These are phyloP conservation scores for Neolamprologus fasciatus DNA, from an alignment of 2,113 vertebrate species.

Conservation along the genomic window DNA sequence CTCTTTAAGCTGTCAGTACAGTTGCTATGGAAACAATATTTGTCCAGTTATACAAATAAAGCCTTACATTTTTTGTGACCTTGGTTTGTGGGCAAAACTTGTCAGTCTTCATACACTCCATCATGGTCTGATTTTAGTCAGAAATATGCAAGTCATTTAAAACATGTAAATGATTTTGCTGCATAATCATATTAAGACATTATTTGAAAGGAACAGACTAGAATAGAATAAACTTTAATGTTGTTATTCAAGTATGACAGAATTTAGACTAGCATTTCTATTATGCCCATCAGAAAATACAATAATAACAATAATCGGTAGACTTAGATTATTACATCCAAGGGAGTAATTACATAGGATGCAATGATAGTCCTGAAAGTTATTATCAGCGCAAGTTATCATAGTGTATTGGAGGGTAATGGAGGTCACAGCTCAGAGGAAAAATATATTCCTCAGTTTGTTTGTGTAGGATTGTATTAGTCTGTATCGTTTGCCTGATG, in stretches of 20 bases:
- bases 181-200: not conserved
- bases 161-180: not conserved
- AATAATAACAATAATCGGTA: not conserved
- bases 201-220: not conserved
- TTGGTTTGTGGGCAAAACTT: constrained; percentile 16
- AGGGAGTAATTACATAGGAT: not conserved
- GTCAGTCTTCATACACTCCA: not conserved
- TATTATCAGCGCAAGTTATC: not conserved
- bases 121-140: not conserved
- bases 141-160: not conserved
- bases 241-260: not conserved
- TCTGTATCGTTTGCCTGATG: not conserved
- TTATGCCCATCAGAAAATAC: not conserved
- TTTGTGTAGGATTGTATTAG: not conserved
- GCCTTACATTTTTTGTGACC: not conserved
- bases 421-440: not conserved
- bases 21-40: constrained; percentile 57
- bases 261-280: not conserved
- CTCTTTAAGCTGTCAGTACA: constrained; percentile 1
- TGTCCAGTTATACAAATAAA: constrained; percentile 37
- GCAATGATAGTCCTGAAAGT: not conserved
- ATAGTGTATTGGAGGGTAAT: not conserved
- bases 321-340: not conserved
- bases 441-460: not conserved
- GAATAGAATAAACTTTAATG: not conserved